These are phyloP conservation scores for Perizoma affinitatum DNA, from an alignment of 2,888 invertebrate genomes.

Conservation along the genomic window DNA sequence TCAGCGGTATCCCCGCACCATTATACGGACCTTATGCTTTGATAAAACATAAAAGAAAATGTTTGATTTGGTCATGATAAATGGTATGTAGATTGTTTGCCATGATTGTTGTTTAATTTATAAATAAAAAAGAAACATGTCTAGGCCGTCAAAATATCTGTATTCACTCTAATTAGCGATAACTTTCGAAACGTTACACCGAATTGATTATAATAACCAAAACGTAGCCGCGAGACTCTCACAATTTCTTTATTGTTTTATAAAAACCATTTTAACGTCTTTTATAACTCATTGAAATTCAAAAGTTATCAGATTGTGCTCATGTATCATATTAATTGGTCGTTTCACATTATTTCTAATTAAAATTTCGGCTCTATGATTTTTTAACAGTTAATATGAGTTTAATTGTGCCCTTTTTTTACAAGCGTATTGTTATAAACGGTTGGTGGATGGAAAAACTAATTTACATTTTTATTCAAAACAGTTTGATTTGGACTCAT, in stretches of 20 bases:
- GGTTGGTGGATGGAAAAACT: constrained; percentile 29
- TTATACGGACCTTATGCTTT: too few species aligned
- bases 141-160: constrained; percentile 26
- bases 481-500: constrained; percentile 16
- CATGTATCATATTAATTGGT: constrained; percentile 61
- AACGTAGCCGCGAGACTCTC: constrained; percentile 31
- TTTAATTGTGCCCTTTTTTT: constrained; percentile 26
- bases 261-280: constrained; percentile 34
- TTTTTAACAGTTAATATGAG: constrained; percentile 45
- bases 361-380: constrained; percentile 55
- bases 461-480: constrained; percentile 30
- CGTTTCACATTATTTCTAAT: constrained; percentile 58
- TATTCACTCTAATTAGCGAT: constrained; percentile 35
- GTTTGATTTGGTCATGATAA: background rate
- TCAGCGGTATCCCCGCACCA: too few species aligned
- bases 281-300: constrained; percentile 54
- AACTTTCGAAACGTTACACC: constrained; percentile 36
- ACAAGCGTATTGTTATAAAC: constrained; percentile 30
- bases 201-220: constrained; percentile 36
- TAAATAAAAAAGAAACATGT: constrained; percentile 3
- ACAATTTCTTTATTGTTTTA: constrained; percentile 41
- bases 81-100: background rate
- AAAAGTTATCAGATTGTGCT: constrained; percentile 53
- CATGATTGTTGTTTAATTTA: background rate
- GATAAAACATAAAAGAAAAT: too few species aligned